phyloP scores from a whole-genome alignment of 2,888 invertebrate species.

The Drosophila kanekoi region DNA sequence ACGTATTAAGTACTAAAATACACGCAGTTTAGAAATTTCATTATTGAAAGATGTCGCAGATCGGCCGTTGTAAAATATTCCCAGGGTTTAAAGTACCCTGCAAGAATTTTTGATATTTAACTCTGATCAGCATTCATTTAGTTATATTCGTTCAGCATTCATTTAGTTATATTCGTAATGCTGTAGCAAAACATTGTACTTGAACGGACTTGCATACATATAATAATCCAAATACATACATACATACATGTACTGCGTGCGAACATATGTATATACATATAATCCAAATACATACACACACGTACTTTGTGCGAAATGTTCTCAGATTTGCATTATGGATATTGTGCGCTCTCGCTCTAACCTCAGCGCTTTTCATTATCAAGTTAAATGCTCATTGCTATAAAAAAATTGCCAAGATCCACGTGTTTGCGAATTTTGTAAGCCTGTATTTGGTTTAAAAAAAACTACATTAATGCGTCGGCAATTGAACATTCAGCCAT shows the following conservation, averaged over 20 bases:
- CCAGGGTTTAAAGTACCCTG: too few species aligned
- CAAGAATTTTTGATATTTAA: too few species aligned
- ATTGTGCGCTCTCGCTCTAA: conserved; percentile 6
- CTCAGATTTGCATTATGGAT: conserved; percentile 8
- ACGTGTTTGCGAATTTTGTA: conserved; percentile 1
- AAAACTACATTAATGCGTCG: neutral
- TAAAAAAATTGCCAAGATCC: conserved; percentile 11
- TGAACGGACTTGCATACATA: neutral
- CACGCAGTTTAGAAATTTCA: too few species aligned
- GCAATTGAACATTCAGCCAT: neutral
- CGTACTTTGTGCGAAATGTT: conserved; percentile 6
- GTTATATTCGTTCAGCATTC: too few species aligned
- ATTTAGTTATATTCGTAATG: too few species aligned
- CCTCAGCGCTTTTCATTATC: neutral
- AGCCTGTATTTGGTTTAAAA: neutral
- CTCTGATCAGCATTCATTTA: too few species aligned
- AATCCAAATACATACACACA: neutral
- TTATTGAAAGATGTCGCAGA: too few species aligned
- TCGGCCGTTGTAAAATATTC: too few species aligned
- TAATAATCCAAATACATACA: neutral
- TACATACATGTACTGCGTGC: neutral
- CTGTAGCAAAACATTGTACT: neutral
- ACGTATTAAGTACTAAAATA: too few species aligned
- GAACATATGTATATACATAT: neutral
- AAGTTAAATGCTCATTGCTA: neutral